Conservation (phyloP, 1,140 invertebrate genomes). For the Drosophila mojavensis region DNA sequence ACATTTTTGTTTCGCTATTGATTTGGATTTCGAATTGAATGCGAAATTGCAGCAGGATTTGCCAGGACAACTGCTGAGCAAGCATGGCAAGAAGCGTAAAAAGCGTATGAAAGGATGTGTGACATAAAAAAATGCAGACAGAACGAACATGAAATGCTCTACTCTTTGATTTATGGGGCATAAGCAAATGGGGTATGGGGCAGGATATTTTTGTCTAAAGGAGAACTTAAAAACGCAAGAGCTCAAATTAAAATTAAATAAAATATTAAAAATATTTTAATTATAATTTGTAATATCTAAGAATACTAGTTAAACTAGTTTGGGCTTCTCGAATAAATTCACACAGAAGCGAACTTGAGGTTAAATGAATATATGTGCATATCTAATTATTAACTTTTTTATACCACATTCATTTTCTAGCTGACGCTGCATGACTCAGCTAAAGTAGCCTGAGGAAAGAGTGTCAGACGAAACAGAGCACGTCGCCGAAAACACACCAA, state of each 20-base stretch:
- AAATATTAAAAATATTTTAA: too few relatives aligned
- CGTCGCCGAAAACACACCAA: conserved; percentile 30
- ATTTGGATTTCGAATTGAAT: conserved; percentile 72
- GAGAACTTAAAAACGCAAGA: too few relatives aligned
- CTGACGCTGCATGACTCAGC: neutral
- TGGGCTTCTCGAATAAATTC: too few relatives aligned
- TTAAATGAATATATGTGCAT: too few relatives aligned
- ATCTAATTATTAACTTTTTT: too few relatives aligned
- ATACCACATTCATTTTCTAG: neutral
- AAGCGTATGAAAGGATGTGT: conserved; percentile 21
- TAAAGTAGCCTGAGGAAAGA: neutral
- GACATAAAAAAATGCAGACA: neutral
- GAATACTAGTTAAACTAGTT: too few relatives aligned
- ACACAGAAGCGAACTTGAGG: too few relatives aligned
- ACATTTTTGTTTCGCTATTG: conserved; percentile 48
- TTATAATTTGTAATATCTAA: too few relatives aligned
- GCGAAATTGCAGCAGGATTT: neutral
- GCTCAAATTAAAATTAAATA: too few relatives aligned
- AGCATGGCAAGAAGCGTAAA: conserved; percentile 22
- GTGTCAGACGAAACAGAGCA: conserved; percentile 37
- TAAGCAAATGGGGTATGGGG: too few relatives aligned
- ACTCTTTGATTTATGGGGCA: too few relatives aligned
- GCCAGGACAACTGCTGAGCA: conserved; percentile 63
- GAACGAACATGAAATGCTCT: neutral
- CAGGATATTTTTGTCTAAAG: too few relatives aligned